Conservation (phyloP, 2,797 vertebrate species). For the Rousettus madagascariensis region DNA sequence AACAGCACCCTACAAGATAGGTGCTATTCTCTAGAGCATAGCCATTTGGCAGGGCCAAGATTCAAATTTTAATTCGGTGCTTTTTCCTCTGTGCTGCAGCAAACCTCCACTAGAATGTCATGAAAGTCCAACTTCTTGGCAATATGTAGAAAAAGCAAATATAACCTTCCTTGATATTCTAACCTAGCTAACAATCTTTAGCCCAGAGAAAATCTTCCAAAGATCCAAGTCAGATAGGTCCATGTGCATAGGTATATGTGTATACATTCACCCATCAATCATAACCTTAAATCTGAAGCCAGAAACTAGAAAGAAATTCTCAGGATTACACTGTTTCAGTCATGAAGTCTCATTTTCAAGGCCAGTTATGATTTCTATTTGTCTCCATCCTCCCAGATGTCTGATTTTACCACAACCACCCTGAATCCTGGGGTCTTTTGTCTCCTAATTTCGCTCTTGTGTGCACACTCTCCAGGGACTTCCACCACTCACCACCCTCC, state of each 20-base stretch:
- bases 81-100: not conserved
- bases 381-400: not conserved
- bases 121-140: not conserved
- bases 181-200: not conserved
- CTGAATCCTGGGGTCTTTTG: not conserved
- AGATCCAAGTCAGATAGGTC: not conserved
- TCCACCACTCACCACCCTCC: not conserved
- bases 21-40: not conserved
- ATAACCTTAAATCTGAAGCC: not conserved
- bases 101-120: not conserved
- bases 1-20: not conserved
- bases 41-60: not conserved
- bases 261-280: not conserved
- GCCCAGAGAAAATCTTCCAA: not conserved
- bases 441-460: not conserved
- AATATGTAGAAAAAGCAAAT: slow-evolving; percentile 27
- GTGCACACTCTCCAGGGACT: not conserved
- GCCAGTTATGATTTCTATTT: not conserved
- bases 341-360: not conserved
- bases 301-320: not conserved
- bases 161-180: slow-evolving; percentile 70
- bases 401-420: not conserved
- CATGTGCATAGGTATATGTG: rapidly evolving
- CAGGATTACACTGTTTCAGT: not conserved
- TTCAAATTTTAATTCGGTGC: not conserved